Evolutionary conservation across 2,797 vertebrate genomes (phyloP).

Genomic region (Lepilemur ruficaudatus): DNA sequence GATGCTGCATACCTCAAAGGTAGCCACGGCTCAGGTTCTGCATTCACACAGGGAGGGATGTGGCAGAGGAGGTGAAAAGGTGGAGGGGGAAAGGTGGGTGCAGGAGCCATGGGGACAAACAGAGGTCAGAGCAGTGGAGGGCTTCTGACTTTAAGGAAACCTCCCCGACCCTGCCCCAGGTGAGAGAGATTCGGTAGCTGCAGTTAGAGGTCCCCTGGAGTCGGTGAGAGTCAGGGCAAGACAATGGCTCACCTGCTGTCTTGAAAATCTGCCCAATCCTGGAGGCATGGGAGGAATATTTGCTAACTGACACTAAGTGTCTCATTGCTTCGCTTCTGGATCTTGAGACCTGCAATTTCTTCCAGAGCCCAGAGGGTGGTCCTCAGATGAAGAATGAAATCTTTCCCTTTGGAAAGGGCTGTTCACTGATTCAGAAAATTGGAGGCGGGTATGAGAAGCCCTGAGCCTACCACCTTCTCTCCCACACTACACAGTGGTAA

Average conservation of each 20-base stretch:
- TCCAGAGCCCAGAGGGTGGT: not conserved
- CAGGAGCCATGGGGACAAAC: not conserved
- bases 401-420: not conserved
- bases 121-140: not conserved
- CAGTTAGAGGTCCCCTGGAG: not conserved
- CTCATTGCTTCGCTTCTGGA: not conserved
- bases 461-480: accelerated
- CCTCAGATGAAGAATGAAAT: not conserved
- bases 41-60: not conserved
- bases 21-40: not conserved
- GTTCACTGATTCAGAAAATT: not conserved
- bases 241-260: not conserved
- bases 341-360: not conserved
- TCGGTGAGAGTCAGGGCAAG: not conserved
- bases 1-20: accelerated
- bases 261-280: not conserved
- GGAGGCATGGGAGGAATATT: not conserved
- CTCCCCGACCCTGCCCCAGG: not conserved
- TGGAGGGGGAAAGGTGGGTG: accelerated
- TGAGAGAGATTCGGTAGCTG: not conserved
- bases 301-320: not conserved
- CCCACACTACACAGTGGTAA: not conserved
- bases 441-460: too few species aligned
- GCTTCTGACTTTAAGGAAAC: too few species aligned
- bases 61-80: not conserved